Percentiles rank a stretch among this genome's conserved stretches.
Conservation (phyloP, 2,113 vertebrate species). For the Spilogale gracilis region DNA sequence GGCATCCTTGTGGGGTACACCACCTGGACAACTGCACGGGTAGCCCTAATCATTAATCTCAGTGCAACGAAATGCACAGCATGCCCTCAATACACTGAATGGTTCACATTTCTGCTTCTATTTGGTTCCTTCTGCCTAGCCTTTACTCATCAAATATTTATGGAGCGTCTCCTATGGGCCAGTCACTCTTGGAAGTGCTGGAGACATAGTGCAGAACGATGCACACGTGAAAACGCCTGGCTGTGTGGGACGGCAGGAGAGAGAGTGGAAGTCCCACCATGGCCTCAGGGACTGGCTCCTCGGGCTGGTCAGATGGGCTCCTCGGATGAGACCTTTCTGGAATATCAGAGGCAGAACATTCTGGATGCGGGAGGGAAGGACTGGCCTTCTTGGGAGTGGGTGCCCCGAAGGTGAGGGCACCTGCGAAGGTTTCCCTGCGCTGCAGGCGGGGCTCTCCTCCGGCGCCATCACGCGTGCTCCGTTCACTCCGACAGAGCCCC, state of each 20-base stretch:
- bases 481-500: background rate
- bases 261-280: background rate
- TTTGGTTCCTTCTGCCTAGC: background rate
- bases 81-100: too few species aligned
- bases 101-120: background rate
- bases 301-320: background rate
- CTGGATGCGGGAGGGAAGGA: background rate
- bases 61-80: too few species aligned
- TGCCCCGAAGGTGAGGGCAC: background rate
- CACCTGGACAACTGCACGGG: background rate
- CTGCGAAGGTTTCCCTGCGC: accelerated
- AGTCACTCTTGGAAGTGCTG: background rate
- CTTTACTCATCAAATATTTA: background rate
- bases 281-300: background rate
- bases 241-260: background rate
- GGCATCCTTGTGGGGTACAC: background rate
- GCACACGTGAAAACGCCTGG: background rate
- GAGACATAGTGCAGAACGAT: background rate
- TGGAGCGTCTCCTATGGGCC: background rate
- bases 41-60: background rate
- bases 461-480: accelerated
- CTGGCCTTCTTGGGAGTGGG: background rate
- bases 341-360: background rate
- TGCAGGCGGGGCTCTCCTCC: accelerated
- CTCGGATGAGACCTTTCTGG: background rate